phyloP scores from a whole-genome alignment of 2,113 vertebrate species.

The Pardalotus punctatus region DNA sequence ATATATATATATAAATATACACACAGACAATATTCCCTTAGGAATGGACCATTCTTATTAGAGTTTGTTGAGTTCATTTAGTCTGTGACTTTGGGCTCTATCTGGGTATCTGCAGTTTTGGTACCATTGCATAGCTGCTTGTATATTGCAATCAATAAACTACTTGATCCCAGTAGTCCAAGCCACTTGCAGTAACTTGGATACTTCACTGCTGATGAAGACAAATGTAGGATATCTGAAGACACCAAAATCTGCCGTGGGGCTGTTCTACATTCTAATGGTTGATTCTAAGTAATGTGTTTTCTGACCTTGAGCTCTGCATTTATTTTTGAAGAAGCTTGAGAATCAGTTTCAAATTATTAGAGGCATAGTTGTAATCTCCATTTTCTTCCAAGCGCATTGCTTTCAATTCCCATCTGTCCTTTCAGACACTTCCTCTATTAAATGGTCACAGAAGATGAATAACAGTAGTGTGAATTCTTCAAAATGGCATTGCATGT shows the following conservation, averaged over 20 bases:
- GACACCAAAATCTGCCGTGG: constrained; percentile 27
- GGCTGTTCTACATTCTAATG: constrained; percentile 56
- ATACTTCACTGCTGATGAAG: constrained; percentile 21
- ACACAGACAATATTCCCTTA: background rate
- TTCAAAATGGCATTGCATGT: constrained; percentile 29
- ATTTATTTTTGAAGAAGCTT: constrained; percentile 69
- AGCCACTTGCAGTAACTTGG: constrained; percentile 26
- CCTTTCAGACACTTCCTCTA: constrained; percentile 42
- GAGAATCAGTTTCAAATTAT: constrained; percentile 71
- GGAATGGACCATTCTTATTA: background rate
- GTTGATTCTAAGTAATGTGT: constrained; percentile 49
- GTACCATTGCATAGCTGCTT: background rate
- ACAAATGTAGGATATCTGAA: constrained; percentile 45
- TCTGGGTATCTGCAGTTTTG: background rate
- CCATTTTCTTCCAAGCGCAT: constrained; percentile 61
- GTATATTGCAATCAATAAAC: constrained; percentile 24
- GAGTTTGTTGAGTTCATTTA: background rate
- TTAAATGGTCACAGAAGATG: constrained; percentile 68
- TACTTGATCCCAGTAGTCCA: constrained; percentile 22
- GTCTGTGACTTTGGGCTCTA: background rate
- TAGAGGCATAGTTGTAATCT: constrained; percentile 63
- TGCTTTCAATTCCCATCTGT: constrained; percentile 66
- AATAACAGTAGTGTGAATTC: constrained; percentile 48
- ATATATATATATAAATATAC: rapidly evolving
- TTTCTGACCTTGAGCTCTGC: constrained; percentile 69